A percentile compares a stretch with the other conserved stretches of the same genome.
Evolutionary conservation across 2,113 vertebrate species (phyloP).

Genomic region (Actenoides hombroni): DNA sequence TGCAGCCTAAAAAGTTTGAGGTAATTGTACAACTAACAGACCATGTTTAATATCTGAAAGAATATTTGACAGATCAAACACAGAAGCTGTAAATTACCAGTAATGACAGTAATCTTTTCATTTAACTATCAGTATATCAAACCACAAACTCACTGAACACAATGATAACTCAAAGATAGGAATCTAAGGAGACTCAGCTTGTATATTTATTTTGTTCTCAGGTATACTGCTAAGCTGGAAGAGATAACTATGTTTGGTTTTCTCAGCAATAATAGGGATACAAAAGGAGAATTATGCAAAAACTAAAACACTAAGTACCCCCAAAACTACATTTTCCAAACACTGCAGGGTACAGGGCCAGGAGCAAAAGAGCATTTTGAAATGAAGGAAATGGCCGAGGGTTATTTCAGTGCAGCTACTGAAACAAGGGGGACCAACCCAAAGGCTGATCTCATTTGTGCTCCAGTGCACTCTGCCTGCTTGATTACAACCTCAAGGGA

Average conservation of each 20-base stretch:
- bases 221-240: not conserved
- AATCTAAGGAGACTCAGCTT: slow-evolving; percentile 7
- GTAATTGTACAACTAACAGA: slow-evolving; percentile 24
- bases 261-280: not conserved
- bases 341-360: not conserved
- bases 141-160: slow-evolving; percentile 36
- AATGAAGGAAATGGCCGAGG: not conserved
- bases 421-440: not conserved
- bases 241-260: slow-evolving; percentile 27
- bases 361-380: not conserved
- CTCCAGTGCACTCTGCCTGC: not conserved
- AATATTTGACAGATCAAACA: slow-evolving; percentile 41
- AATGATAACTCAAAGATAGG: slow-evolving; percentile 9
- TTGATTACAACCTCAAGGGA: not conserved
- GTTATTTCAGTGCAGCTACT: not conserved
- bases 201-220: slow-evolving; percentile 19
- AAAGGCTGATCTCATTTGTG: not conserved
- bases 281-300: not conserved
- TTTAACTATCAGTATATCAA: slow-evolving; percentile 50
- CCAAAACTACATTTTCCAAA: not conserved
- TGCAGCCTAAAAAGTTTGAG: slow-evolving; percentile 21
- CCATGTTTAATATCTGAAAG: not conserved
- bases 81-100: slow-evolving; percentile 40
- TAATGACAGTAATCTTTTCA: slow-evolving; percentile 37
- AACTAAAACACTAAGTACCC: not conserved